These are phyloP conservation scores for Coreoperca whiteheadi DNA, from an alignment of 2,113 vertebrate species.

Conservation along the genomic window DNA sequence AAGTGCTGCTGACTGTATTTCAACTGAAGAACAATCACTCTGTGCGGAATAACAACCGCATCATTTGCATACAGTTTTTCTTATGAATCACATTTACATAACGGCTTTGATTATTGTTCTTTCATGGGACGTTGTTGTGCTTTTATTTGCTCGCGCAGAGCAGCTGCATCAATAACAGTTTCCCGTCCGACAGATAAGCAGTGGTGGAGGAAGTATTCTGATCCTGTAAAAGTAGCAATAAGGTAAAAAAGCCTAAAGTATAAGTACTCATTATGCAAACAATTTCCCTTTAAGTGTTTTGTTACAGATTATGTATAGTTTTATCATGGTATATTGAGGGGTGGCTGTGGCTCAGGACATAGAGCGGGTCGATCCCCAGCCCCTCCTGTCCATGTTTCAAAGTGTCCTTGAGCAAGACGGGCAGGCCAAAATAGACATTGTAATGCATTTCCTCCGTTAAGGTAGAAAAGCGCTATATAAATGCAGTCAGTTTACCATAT, in stretches of 20 bases:
- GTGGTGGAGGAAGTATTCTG: background rate
- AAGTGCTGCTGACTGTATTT: slow-evolving; percentile 36
- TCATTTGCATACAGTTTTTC: slow-evolving; percentile 20
- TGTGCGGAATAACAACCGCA: background rate
- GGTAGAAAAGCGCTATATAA: no score
- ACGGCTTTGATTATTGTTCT: slow-evolving; percentile 22
- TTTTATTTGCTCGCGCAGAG: slow-evolving; percentile 11
- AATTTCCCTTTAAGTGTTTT: background rate
- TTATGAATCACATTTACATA: slow-evolving; percentile 10
- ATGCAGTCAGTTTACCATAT: no score
- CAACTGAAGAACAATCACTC: slow-evolving; percentile 17
- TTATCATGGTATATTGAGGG: background rate
- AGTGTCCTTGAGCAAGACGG: no score
- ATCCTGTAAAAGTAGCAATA: background rate
- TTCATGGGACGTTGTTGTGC: background rate
- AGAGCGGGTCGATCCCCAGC: no score
- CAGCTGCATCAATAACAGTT: slow-evolving; percentile 6
- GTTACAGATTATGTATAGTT: background rate
- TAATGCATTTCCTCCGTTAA: no score
- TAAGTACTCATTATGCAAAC: background rate
- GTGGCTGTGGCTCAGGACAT: no score
- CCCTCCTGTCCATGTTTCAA: no score
- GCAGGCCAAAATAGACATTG: no score
- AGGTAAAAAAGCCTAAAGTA: no score
- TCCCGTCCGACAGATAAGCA: background rate